Base-by-base conservation (phyloP, 2,888 invertebrate genomes). In the Choreutis nemorana region DNA sequence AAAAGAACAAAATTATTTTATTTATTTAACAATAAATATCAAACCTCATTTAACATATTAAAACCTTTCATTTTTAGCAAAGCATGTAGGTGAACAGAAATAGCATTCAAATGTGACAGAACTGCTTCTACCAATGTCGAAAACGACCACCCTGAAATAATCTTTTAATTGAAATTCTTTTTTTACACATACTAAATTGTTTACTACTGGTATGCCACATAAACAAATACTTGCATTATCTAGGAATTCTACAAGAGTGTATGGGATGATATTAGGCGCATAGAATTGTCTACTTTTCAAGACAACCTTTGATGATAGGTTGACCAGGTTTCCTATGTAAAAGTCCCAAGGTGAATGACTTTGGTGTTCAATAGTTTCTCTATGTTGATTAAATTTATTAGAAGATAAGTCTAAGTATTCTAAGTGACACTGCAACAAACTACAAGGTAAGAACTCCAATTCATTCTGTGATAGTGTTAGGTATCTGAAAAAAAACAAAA, bases 141-240 rank as follows among this genome's bases (percentile, higher is more conserved):
- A 55, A 35, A 68, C 55, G 43, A 68, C 56, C 40, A 61, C 50
- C 59, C 65, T 44, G 52, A 67, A 60, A 59, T 63, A 56, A 35
- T 65, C 48, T 51, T 65, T 60, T 42, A 71, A 46, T 41, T 65
- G 48, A 68, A 55, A 61, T 47, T 63, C 46, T 45, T 63, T 53
- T 36, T 55, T 44, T n/a, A 62, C 28, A 38, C 47, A 60, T 36
- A 49, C 54, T 14, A 35, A 44, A 14, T 59, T 49, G 42, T 58
- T 64, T 4, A 73, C 45, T 8, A 70, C 82, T 10, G 83, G 70
- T 23, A 48, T 54, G 1, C 86, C 85, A 55, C 87, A 87, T 1
- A 82, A 49, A 52, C 88, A 87, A 55, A 83, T 83, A 40, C 81
- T 77, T 1, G 84, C 83, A 45, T 77, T 54, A 43, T 87, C 84